Base-by-base conservation (phyloP, 2,888 invertebrate species). In the Dicyrtoma fusca region DNA sequence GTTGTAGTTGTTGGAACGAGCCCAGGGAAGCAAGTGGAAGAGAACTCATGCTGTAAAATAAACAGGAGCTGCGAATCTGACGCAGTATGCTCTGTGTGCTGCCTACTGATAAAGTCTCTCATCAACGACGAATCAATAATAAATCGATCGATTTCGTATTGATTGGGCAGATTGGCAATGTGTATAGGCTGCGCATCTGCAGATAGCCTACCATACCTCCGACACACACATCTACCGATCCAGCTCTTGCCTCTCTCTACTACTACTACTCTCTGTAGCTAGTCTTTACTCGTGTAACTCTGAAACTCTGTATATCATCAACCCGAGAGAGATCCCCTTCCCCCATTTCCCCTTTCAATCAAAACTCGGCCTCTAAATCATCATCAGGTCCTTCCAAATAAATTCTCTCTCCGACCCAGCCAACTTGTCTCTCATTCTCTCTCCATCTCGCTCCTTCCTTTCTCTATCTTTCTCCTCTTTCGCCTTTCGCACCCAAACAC, bases 61-160 rank as follows among this genome's bases (percentile, higher is more conserved):
- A 81, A 81, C 79, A 79, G 77, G 75, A 76, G 78, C 75, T 79
- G 77, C 75, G 79, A 81, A 81, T 81, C 79, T 81, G 81, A 81
- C 81, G 81, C 79, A 78, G 79, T 78, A 73, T 78, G 77, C 75
- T 74, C 62, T 71, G 72, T 75, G 75, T 74, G 76, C 79, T 79
- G 79, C 79, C 79, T 79, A 63, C 77, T 81, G 79, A 81, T 80
- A 79, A 71, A 79, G 79, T 79, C 80, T 81, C 79, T 80, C 78
- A 78, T 81, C 81, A 81, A 80, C 81, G 79, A 80, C 79, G 79
- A 81, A 81, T 81, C 81, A 81, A 81, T 81, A 81, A 79, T 81
- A 79, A 70, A 63, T 70, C 63, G 61, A 63, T 71, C 51, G 71
- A 63, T 59, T 69, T 47, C 44, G 59, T 59, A 71, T 71, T 71